A percentile compares a stretch with the other conserved stretches of the same genome.
Conservation (phyloP, 2,113 vertebrate species). For the Cyanocitta stelleri region DNA sequence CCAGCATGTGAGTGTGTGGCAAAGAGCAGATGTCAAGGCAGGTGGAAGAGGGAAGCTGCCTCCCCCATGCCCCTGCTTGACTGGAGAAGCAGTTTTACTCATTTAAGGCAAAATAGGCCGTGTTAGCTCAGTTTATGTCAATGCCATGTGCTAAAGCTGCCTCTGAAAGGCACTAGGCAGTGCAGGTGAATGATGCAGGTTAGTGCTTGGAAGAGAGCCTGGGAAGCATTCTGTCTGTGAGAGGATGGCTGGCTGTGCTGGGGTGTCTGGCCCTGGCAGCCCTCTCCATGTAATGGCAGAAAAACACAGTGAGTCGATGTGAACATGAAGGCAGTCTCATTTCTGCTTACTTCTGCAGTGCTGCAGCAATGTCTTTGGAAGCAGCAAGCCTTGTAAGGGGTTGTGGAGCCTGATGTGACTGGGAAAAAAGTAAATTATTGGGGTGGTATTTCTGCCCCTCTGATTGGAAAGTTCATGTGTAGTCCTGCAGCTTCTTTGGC, state of each 20-base stretch:
- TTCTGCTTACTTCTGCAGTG: neutral
- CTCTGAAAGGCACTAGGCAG: neutral
- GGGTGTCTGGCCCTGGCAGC: fast-evolving
- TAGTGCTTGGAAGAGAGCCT: neutral
- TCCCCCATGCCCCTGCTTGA: neutral
- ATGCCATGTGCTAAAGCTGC: neutral
- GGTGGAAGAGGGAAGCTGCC: neutral
- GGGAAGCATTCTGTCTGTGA: neutral
- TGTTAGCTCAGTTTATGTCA: neutral
- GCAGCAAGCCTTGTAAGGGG: neutral
- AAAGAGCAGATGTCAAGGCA: neutral
- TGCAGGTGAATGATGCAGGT: neutral
- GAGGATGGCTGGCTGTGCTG: neutral
- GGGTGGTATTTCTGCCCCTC: neutral
- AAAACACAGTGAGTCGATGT: fast-evolving
- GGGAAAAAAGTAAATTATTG: neutral
- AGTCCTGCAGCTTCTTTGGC: neutral
- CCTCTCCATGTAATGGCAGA: fast-evolving
- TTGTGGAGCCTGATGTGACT: neutral
- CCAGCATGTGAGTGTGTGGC: neutral
- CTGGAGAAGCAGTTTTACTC: neutral
- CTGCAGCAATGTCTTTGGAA: neutral
- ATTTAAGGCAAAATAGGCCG: neutral
- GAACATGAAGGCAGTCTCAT: neutral
- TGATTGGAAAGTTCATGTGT: neutral